Evolutionary conservation across 2,888 invertebrate genomes (phyloP).

Genomic region (Rhimphoctona megacephalus): DNA sequence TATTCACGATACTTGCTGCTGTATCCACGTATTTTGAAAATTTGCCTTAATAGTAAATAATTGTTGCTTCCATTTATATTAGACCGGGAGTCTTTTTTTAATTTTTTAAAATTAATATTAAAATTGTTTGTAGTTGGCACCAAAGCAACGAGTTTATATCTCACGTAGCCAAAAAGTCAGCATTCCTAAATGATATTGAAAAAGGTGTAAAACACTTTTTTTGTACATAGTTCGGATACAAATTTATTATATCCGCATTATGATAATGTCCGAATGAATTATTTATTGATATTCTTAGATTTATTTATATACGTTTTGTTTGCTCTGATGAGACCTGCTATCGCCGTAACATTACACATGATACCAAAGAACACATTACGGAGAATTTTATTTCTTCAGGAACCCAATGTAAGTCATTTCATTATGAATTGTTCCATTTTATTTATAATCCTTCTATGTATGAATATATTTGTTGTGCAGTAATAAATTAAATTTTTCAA

Average conservation of each 20-base stretch:
- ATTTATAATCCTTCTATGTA: background rate
- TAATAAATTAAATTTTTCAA: constrained; percentile 51
- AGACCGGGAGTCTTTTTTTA: too few relatives aligned
- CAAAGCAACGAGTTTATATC: background rate
- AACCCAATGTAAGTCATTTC: background rate
- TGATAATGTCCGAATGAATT: background rate
- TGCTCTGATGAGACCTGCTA: background rate
- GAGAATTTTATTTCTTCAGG: background rate
- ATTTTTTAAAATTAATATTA: background rate
- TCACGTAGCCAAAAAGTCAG: background rate
- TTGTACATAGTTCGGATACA: background rate
- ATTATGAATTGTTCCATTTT: background rate
- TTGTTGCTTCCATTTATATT: constrained; percentile 40
- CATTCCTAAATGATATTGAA: background rate
- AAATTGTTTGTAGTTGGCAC: background rate
- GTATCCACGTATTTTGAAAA: constrained; percentile 17
- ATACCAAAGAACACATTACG: constrained; percentile 24
- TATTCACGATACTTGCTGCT: constrained; percentile 17
- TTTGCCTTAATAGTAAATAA: constrained; percentile 59
- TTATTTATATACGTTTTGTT: background rate
- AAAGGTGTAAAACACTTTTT: background rate
- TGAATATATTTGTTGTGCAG: constrained; percentile 8
- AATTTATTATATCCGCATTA: background rate
- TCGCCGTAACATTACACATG: background rate
- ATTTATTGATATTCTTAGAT: background rate